phyloP scores from a whole-genome alignment of 2,888 invertebrate genomes.

The Ichneumoninae sp. region DNA sequence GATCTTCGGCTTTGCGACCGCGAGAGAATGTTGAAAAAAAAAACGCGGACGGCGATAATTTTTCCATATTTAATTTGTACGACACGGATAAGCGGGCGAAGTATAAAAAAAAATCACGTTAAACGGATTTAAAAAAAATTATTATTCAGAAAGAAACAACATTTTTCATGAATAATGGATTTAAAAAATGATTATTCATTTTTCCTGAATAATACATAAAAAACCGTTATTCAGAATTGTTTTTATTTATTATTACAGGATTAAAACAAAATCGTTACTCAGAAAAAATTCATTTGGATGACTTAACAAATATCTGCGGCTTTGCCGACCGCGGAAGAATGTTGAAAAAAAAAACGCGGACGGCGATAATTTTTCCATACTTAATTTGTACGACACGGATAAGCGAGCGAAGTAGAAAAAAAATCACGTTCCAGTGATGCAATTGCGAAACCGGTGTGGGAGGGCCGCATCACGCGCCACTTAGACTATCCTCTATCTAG shows the following conservation, averaged over 20 bases:
- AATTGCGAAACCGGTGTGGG: slow-evolving; percentile 59
- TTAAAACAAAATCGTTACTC: no score
- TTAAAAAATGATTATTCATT: neutral
- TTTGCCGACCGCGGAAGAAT: no score
- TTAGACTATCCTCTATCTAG: slow-evolving; percentile 44
- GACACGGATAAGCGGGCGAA: slow-evolving; percentile 34
- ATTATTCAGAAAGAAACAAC: no score
- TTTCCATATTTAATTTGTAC: slow-evolving; percentile 29
- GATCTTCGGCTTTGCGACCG: no score
- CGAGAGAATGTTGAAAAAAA: neutral
- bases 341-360: slow-evolving; percentile 13
- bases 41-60: slow-evolving; percentile 38
- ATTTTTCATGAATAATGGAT: neutral
- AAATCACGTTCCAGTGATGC: slow-evolving; percentile 48
- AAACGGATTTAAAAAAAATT: neutral
- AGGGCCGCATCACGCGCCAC: slow-evolving; percentile 39
- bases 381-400: slow-evolving; percentile 32
- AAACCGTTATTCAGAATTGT: no score
- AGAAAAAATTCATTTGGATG: no score
- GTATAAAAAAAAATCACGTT: slow-evolving; percentile 63
- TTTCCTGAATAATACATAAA: neutral
- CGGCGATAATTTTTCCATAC: slow-evolving; percentile 38
- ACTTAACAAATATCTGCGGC: no score
- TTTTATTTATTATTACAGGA: no score
- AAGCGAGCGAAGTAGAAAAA: slow-evolving; percentile 57